These are phyloP conservation scores for Podargus strigoides DNA, from an alignment of 2,797 vertebrate species.

Conservation along the genomic window DNA sequence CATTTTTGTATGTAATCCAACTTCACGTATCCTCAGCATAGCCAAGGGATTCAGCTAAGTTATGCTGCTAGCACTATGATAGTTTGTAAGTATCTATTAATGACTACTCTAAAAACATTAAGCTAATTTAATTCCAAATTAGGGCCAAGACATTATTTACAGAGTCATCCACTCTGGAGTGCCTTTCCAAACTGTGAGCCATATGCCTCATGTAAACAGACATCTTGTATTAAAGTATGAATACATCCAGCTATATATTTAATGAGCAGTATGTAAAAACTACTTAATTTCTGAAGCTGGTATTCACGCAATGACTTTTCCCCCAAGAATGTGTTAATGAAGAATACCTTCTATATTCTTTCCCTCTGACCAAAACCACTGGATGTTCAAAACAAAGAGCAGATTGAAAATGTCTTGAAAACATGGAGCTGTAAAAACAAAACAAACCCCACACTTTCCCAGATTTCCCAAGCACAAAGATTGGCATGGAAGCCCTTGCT, in stretches of 20 bases:
- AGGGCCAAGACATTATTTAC: constrained; percentile 27
- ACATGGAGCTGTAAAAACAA: not conserved
- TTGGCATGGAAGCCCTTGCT: not conserved
- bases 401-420: not conserved
- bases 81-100: constrained; percentile 16
- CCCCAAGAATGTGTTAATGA: not conserved
- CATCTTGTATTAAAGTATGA: not conserved
- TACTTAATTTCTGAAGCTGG: not conserved
- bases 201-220: constrained; percentile 23
- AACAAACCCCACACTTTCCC: not conserved
- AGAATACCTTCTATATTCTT: not conserved
- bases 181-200: constrained; percentile 23
- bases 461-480: not conserved
- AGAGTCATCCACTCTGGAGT: not conserved
- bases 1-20: not conserved
- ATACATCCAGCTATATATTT: not conserved
- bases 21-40: not conserved
- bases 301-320: not conserved
- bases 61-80: not conserved
- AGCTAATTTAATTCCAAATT: constrained; percentile 29
- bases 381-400: not conserved
- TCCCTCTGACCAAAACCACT: not conserved
- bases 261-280: not conserved
- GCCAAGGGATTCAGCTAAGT: not conserved
- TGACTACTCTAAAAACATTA: constrained; percentile 23